Evolutionary conservation across 2,888 invertebrate genomes (phyloP), one percentile per base, ranked within the genome.

Genomic region (Dioctria rufipes): DNA sequence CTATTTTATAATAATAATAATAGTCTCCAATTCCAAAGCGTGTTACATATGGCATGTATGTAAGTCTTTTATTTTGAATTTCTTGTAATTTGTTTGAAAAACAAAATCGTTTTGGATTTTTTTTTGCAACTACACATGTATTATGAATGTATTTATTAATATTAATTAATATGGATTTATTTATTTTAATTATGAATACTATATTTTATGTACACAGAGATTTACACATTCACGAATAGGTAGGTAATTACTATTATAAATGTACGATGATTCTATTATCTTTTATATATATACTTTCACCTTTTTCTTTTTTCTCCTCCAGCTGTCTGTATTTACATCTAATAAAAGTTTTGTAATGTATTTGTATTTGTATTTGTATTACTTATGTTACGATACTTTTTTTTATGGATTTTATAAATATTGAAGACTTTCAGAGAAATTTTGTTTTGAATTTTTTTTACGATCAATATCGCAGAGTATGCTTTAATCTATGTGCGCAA

Each of bases 181-280:
- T 39, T 39, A 69, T 69, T 67, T 13, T 37, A 51, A 51, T 39
- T 54, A 69, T 69, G 69, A 69, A 37, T 69, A 51, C 60, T 60
- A 73, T 54, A 25, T 11, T 60, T 58, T 73, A 73, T 73, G 39
- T 73, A 73, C 73, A 73, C 43, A 60, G 42, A 73, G 51, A 73
- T 73, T 73, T 73, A 42, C 51, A 73, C 58, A 73, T 73, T 73
- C 73, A 73, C 73, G 58, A 73, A 73, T 42, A 73, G 25, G 25
- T 25, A 25, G 25, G 25, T 25, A 25, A 25, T 25, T 25, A 25
- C 25, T 25, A 25, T 25, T 25, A 25, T 25, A 25, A 25, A 25
- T 25, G 25, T 25, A 25, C 25, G 25, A 25, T 25, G 25, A 25
- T 25, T 25, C 25, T 25, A 25, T 25, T 25, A 25, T 25, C 25